A percentile compares a stretch with the other conserved stretches of the same genome.
Conservation (phyloP, 2,888 invertebrate species). For the Acleris literana region DNA sequence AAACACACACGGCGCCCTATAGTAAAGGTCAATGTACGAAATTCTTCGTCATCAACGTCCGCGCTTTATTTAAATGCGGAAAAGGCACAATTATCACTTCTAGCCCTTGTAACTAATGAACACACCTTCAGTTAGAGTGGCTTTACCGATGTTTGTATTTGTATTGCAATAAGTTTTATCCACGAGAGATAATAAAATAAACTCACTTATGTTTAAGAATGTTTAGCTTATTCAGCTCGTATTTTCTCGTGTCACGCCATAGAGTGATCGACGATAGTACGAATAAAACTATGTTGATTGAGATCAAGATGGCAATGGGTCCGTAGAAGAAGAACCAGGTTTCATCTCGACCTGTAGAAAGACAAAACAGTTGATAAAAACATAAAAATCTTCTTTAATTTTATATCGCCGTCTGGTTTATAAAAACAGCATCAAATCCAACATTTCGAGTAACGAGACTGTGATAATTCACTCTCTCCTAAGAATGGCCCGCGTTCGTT, state of each 20-base stretch:
- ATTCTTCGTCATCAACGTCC: too few species aligned
- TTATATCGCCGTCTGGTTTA: background rate
- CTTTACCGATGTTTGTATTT: too few species aligned
- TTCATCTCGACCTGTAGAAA: slow-evolving; percentile 72
- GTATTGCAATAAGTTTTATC: too few species aligned
- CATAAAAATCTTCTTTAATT: background rate
- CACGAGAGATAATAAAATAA: background rate
- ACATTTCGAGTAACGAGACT: slow-evolving; percentile 7
- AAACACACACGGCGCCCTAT: too few species aligned
- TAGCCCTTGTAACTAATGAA: too few species aligned
- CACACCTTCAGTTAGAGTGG: too few species aligned
- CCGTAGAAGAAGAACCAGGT: slow-evolving; percentile 88
- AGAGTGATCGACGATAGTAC: slow-evolving; percentile 82
- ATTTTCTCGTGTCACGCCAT: slow-evolving; percentile 81
- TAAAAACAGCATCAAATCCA: too few species aligned
- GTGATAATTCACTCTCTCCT: slow-evolving; percentile 9
- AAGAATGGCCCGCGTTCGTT: slow-evolving; percentile 14
- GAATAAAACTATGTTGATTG: slow-evolving; percentile 83
- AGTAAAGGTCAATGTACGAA: too few species aligned
- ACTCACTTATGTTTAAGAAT: slow-evolving; percentile 84
- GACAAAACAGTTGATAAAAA: background rate
- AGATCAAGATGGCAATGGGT: slow-evolving; percentile 84
- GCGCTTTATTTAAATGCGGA: too few species aligned
- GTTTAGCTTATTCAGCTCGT: slow-evolving; percentile 77
- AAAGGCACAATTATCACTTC: too few species aligned